Evolutionary conservation across 1,140 invertebrate species (phyloP).

Genomic region (Sitophilus oryzae): DNA sequence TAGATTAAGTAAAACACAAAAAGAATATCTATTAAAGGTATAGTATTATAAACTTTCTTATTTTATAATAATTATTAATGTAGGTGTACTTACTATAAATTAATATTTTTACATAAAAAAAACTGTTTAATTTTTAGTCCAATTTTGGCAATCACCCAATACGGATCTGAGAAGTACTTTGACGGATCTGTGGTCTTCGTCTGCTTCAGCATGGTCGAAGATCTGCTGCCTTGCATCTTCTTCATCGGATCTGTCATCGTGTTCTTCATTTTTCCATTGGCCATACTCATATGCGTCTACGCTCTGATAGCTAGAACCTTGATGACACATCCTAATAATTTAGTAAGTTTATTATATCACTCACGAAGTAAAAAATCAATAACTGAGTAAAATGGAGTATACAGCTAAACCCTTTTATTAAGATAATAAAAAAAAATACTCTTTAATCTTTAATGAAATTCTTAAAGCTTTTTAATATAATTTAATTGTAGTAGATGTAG

Average conservation of each 20-base stretch:
- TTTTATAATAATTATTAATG: too few relatives aligned
- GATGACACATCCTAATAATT: conserved; percentile 67
- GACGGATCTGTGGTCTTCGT: conserved; percentile 65
- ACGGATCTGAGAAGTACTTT: conserved; percentile 60
- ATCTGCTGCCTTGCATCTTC: conserved; percentile 68
- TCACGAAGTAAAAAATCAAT: not conserved
- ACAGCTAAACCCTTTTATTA: too few relatives aligned
- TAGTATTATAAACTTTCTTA: too few relatives aligned
- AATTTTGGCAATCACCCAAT: conserved; percentile 68
- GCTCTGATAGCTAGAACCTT: conserved; percentile 76
- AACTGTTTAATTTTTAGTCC: conserved; percentile 62
- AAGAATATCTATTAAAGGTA: too few relatives aligned
- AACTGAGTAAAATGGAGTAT: conserved; percentile 1
- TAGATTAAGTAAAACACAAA: too few relatives aligned
- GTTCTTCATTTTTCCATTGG: conserved; percentile 79
- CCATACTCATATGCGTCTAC: conserved; percentile 75
- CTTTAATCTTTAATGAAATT: too few relatives aligned
- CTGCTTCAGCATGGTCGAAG: conserved; percentile 67
- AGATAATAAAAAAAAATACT: too few relatives aligned
- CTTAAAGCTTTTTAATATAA: too few relatives aligned
- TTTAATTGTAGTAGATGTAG: too few relatives aligned
- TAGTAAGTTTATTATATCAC: conserved; percentile 48
- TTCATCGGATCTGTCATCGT: conserved; percentile 70
- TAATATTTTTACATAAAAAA: too few relatives aligned
- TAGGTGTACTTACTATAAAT: too few relatives aligned